Conservation (phyloP, 2,113 vertebrate species). For the Gila orcuttii region DNA sequence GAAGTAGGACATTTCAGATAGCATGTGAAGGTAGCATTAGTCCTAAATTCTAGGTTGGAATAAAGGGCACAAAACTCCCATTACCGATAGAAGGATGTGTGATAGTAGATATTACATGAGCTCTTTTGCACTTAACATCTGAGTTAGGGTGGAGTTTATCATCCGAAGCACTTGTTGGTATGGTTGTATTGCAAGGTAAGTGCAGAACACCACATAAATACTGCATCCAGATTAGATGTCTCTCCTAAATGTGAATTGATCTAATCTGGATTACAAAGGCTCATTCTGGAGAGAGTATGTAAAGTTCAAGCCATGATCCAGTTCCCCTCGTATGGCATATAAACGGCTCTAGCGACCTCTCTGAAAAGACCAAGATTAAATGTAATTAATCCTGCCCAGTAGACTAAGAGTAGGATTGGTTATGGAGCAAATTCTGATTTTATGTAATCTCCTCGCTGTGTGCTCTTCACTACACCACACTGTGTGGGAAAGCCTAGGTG, state of each 20-base stretch:
- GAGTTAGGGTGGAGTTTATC: background rate
- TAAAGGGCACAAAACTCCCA: background rate
- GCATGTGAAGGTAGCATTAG: too few species aligned
- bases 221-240: background rate
- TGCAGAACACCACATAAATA: background rate
- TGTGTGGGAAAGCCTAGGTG: slow-evolving; percentile 1
- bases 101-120: background rate
- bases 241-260: background rate
- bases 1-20: too few species aligned
- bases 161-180: background rate
- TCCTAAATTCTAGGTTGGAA: too few species aligned
- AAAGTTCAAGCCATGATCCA: slow-evolving; percentile 15
- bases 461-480: background rate
- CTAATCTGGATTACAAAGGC: slow-evolving; percentile 31
- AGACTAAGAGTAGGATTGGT: slow-evolving; percentile 23
- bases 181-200: background rate
- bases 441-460: slow-evolving; percentile 23
- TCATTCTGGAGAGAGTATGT: background rate
- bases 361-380: slow-evolving; percentile 18
- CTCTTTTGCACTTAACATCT: background rate
- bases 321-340: background rate
- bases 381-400: background rate
- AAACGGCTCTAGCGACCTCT: slow-evolving; percentile 16
- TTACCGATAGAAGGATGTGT: background rate
- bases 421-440: slow-evolving; percentile 31